These are phyloP conservation scores for Todiramphus saurophagus DNA, from an alignment of 2,113 vertebrate species.

Conservation along the genomic window DNA sequence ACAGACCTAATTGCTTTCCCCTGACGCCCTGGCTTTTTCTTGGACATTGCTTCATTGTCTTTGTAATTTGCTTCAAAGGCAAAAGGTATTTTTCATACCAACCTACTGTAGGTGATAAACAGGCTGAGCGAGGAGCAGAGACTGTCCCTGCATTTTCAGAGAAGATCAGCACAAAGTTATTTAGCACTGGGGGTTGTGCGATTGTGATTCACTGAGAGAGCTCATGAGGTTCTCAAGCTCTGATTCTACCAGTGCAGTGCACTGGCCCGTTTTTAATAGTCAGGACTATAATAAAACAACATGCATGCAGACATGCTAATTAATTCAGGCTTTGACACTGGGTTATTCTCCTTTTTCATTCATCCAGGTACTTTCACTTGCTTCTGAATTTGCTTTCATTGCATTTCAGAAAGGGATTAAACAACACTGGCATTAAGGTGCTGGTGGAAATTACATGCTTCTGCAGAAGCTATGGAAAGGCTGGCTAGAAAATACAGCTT, in stretches of 20 bases:
- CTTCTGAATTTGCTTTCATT: conserved; percentile 4
- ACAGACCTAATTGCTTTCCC: neutral
- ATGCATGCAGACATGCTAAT: neutral
- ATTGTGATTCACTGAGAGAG: conserved; percentile 2
- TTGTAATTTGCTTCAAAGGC: neutral
- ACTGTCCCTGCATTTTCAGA: neutral
- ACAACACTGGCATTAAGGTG: neutral
- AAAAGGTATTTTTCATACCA: neutral
- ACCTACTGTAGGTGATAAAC: neutral
- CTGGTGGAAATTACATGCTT: neutral
- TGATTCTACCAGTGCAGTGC: neutral
- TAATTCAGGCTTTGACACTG: neutral
- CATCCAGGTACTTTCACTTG: neutral
- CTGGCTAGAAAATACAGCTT: neutral
- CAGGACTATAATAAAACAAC: neutral
- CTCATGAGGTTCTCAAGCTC: neutral
- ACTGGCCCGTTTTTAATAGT: neutral
- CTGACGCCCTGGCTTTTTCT: neutral
- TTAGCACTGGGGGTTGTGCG: neutral
- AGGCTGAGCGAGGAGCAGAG: neutral
- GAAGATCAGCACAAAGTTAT: neutral
- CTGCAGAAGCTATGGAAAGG: neutral
- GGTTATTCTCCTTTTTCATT: neutral
- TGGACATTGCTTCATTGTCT: neutral
- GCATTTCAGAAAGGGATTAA: neutral